A percentile compares a stretch with the other conserved stretches of the same genome.
phyloP scores from a whole-genome alignment of 2,888 invertebrate species.

The Drosophila stalkeri region DNA sequence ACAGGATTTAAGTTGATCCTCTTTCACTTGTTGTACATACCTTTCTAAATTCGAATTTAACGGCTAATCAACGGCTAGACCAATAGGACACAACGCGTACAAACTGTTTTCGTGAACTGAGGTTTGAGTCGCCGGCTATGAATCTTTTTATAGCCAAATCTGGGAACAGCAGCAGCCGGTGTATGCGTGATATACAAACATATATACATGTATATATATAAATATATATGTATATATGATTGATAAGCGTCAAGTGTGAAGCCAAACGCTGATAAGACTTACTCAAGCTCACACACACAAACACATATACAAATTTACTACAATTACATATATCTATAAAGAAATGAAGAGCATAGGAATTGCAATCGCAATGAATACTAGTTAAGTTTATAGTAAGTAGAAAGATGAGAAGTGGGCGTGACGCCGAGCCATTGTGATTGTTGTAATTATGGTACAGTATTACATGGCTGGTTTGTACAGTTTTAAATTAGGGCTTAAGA shows the following conservation, averaged over 20 bases:
- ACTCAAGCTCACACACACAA: background rate
- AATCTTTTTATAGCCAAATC: conserved; percentile 61
- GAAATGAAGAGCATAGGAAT: conserved; percentile 4
- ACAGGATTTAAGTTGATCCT: background rate
- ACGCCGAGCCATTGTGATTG: background rate
- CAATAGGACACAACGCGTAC: conserved; percentile 40
- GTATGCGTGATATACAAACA: conserved; percentile 32
- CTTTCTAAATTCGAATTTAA: conserved; percentile 24
- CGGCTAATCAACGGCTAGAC: conserved; percentile 5
- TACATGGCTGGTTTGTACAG: no score
- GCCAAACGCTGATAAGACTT: conserved; percentile 35
- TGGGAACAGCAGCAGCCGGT: conserved; percentile 45
- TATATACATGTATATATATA: conserved; percentile 12
- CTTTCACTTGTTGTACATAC: conserved; percentile 31
- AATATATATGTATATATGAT: conserved; percentile 22
- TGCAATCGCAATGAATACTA: conserved; percentile 34
- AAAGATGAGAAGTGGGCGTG: conserved; percentile 7
- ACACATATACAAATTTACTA: background rate
- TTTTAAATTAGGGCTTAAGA: background rate
- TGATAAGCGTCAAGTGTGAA: conserved; percentile 55
- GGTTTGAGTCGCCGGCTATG: conserved; percentile 28
- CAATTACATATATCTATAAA: conserved; percentile 7
- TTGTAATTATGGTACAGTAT: conserved; percentile 14
- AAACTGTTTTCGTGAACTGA: conserved; percentile 54
- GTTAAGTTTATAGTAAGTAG: conserved; percentile 12